Evolutionary conservation across 2,888 invertebrate genomes (phyloP), one percentile per base, ranked within the genome.

Genomic region (Pollenia amentaria): DNA sequence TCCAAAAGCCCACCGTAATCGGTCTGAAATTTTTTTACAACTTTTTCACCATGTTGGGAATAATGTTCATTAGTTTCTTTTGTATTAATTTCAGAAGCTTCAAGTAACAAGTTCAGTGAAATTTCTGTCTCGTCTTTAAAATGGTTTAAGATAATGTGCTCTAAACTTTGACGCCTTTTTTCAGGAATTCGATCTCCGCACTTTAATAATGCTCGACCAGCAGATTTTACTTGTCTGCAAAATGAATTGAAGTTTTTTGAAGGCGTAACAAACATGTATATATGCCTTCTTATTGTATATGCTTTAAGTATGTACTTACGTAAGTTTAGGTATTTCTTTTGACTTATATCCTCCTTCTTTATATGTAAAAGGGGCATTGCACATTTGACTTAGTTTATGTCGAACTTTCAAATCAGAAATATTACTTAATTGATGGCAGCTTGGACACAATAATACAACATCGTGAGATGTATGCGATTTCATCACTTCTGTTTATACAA

Each of bases 391-490:
- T 29, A 97, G 94, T 72, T 94, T 92, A 88, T 94, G 93, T 69
- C 96, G 94, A 88, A 97, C 91, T 6, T 92, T 91, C 73, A 94
- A 93, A 92, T 97, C 97, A 48, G 94, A 93, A 55, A 94, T 93
- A 91, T 96, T 96, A 92, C 96, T 96, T 38, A 93, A 91, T 90
- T 95, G 95, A 93, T 97, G 97, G 91, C 97, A 97, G 1, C 89
- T 84, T 53, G 94, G 94, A 92, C 97, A 97, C 67, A 97, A 92
- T 84, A 97, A 92, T 40, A 97, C 93, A 64, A 97, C 95, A 93
- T 97, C 97, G 92, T 97, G 97, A 0, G 97, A 97, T 8, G 96
- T 95, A 92, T 97, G 97, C 38, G 96, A 95, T 92, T 97, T 97
- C 95, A 97, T 95, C 55, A 96, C 94, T 69, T 95, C 95, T 95